Conservation (phyloP, 2,888 invertebrate genomes). For the Melieria crassipennis region DNA sequence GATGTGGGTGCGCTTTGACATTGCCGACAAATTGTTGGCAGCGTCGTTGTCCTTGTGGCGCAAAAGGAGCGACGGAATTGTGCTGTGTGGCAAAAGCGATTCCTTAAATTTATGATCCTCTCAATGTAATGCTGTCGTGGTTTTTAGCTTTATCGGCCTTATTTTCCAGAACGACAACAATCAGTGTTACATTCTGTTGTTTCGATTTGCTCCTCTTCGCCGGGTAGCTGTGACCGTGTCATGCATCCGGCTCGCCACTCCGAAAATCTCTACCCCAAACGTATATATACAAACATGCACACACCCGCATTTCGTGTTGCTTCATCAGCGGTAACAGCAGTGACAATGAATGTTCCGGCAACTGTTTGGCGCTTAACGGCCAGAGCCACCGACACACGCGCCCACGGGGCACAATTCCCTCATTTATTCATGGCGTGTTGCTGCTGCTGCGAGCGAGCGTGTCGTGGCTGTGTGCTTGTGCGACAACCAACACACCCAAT, state of each 20-base stretch:
- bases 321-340: too few relatives aligned
- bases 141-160: too few relatives aligned
- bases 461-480: neutral
- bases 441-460: too few relatives aligned
- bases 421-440: conserved; percentile 19
- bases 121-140: too few relatives aligned
- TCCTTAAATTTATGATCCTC: too few relatives aligned
- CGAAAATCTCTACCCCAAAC: conserved; percentile 7
- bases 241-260: conserved; percentile 28
- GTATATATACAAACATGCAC: neutral
- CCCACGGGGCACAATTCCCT: neutral
- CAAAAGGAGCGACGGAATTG: too few relatives aligned
- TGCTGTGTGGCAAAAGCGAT: too few relatives aligned
- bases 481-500: neutral
- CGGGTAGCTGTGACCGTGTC: conserved; percentile 9
- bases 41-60: too few relatives aligned
- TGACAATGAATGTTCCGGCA: conserved; percentile 28
- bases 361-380: conserved; percentile 30
- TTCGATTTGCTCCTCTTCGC: too few relatives aligned
- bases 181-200: too few relatives aligned
- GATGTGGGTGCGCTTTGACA: neutral
- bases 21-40: neutral
- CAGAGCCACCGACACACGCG: conserved; percentile 20
- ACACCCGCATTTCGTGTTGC: neutral
- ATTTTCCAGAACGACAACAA: too few relatives aligned